Base-by-base conservation (phyloP, 2,113 vertebrate species). In the Paracanthobrama guichenoti region DNA sequence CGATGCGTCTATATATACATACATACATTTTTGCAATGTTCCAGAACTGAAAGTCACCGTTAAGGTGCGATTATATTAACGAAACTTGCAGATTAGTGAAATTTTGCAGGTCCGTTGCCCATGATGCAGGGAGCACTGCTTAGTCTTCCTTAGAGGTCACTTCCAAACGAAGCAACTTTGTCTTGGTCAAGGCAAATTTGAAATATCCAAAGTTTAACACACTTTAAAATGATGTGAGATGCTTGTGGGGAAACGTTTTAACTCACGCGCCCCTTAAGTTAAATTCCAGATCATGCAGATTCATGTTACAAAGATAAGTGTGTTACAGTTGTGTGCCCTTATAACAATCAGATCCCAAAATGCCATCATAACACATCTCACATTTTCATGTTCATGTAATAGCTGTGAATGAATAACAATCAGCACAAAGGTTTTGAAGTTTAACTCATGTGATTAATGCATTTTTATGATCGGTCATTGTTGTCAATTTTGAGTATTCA, bases 21-120 rank as follows among this genome's bases (percentile, higher is more conserved):
- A 57, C 20, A 22, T 46, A 24, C 8, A 26, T 24, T n/a, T 24
- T 46, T 24, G 62, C 13, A n/a, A 48, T 48, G n/a, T 46, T 73
- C 13, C n/a, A 24, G 42, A 73, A 73, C 42, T 73, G 71, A 73
- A 73, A 73, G 42, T 73, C 12, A 26, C n/a, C 42, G 42, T 73
- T 73, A 26, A n/a, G 6, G 13, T 3, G 18, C 20, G 11, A 42
- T 39, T 20, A 71, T 69, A 22, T 69, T 12, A 12, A 39, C 10
- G 2, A 69, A 42, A 42, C 39, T 69, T 42, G 35, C 18, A 55
- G 53, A 60, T 60, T 60, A 42, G 11, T 46, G 42, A 72, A 13
- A 72, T 20, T 69, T 11, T 39, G 31, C 22, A 55, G 53, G 53
- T n/a, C 11, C 20, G 44, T 22, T 71, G 39, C 18, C 50, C 18